Conservation (phyloP, 2,113 vertebrate genomes). For the Progne subis region DNA sequence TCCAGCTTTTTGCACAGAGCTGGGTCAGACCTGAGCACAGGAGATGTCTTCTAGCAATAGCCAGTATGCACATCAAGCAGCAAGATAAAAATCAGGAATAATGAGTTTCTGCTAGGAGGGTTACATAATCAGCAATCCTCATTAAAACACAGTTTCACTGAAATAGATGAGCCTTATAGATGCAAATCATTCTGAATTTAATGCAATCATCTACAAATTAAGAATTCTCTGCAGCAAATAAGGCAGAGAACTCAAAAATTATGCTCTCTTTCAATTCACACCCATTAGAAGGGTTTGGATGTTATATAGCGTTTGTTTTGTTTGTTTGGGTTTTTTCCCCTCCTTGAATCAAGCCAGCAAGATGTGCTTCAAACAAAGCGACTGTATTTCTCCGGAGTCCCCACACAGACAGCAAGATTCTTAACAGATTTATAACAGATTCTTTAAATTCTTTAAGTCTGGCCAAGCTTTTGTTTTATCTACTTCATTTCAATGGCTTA, state of each 20-base stretch:
- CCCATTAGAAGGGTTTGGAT: not conserved
- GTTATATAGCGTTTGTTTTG: not conserved
- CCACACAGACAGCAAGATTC: not conserved
- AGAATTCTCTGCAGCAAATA: not conserved
- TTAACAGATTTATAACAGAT: not conserved
- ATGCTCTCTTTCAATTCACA: not conserved
- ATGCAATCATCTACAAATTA: not conserved
- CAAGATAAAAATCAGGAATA: conserved; percentile 52
- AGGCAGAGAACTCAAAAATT: not conserved
- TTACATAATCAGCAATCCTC: conserved; percentile 23
- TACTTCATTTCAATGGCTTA: not conserved
- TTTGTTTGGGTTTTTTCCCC: not conserved
- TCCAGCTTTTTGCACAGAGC: not conserved
- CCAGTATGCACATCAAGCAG: not conserved
- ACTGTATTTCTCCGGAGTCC: not conserved
- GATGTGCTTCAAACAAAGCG: not conserved
- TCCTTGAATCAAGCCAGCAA: not conserved
- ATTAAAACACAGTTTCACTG: conserved; percentile 1
- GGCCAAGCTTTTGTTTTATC: not conserved
- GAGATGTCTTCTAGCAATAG: conserved; percentile 7
- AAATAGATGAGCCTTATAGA: not conserved
- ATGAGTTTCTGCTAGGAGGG: conserved; percentile 33
- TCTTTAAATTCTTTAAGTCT: conserved; percentile 13
- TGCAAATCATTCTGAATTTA: not conserved
- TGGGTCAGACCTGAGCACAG: not conserved